Evolutionary conservation across 2,797 vertebrate genomes (phyloP).

Genomic region (Phoxinus dragarum): DNA sequence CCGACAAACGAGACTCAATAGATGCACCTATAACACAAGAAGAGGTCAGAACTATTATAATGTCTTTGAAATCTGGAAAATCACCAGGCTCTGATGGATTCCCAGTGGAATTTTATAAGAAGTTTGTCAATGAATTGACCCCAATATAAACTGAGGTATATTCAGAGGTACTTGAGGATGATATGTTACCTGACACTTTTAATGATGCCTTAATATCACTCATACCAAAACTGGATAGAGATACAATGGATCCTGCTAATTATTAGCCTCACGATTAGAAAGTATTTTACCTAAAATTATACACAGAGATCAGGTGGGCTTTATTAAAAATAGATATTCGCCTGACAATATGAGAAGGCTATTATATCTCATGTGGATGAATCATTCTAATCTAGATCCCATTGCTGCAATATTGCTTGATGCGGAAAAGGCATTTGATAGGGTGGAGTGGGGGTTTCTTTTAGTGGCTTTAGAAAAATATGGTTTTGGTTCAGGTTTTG

Average conservation of each 20-base stretch:
- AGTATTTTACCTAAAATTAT: not conserved
- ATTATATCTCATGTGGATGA: no score
- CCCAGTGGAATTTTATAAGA: constrained; percentile 9
- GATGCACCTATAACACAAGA: constrained; percentile 3
- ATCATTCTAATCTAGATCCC: no score
- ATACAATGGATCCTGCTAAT: not conserved
- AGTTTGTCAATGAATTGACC: not conserved
- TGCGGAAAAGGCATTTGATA: no score
- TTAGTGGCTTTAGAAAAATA: no score
- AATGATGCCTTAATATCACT: constrained; percentile 15
- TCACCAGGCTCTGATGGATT: constrained; percentile 1
- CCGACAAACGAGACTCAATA: not conserved
- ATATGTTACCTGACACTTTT: not conserved
- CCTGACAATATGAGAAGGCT: no score
- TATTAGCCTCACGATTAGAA: not conserved
- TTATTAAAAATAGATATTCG: no score
- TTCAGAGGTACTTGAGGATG: not conserved
- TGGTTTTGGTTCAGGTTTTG: no score
- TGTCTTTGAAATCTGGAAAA: not conserved
- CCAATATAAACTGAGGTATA: constrained; percentile 22
- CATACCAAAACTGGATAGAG: not conserved
- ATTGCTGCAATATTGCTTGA: no score
- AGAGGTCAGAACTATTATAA: no score
- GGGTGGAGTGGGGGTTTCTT: no score
- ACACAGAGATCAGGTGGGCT: no score